A percentile compares a stretch with the other conserved stretches of the same genome.
phyloP scores from a whole-genome alignment of 2,797 vertebrate genomes.

The Loriculus beryllinus region DNA sequence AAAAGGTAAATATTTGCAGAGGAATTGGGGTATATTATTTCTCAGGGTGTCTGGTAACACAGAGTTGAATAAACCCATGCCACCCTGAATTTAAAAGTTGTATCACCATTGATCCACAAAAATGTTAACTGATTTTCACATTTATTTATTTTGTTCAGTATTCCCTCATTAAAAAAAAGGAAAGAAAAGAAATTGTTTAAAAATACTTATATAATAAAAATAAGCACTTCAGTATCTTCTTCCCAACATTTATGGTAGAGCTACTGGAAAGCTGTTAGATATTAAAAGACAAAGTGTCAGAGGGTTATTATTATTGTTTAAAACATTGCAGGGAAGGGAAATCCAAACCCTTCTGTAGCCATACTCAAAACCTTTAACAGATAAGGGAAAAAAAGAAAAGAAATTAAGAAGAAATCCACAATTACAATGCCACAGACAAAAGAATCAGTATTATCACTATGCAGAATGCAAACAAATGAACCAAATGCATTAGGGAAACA shows the following conservation, averaged over 20 bases:
- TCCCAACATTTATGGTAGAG: not conserved
- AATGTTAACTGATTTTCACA: not conserved
- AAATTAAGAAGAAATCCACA: constrained; percentile 66
- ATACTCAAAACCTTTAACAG: constrained; percentile 34
- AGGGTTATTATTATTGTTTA: not conserved
- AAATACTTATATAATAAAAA: not conserved
- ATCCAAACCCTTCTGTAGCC: constrained; percentile 30
- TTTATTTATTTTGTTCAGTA: not conserved
- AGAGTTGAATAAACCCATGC: not conserved
- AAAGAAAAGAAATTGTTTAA: not conserved
- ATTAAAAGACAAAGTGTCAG: not conserved
- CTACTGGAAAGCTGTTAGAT: constrained; percentile 12
- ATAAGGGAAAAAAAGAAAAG: constrained; percentile 4
- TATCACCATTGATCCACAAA: not conserved
- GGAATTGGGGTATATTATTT: not conserved
- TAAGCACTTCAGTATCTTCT: constrained; percentile 24
- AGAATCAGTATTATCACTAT: constrained; percentile 48
- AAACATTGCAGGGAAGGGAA: not conserved
- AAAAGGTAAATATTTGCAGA: not conserved
- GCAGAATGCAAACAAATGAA: constrained; percentile 65
- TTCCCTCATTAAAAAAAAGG: not conserved
- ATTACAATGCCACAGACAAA: constrained; percentile 66
- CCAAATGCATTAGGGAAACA: constrained; percentile 65
- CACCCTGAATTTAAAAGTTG: not conserved
- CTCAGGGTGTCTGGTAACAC: not conserved